These are phyloP conservation scores for Tenthredo amoena DNA, from an alignment of 2,888 invertebrate genomes.

Conservation along the genomic window DNA sequence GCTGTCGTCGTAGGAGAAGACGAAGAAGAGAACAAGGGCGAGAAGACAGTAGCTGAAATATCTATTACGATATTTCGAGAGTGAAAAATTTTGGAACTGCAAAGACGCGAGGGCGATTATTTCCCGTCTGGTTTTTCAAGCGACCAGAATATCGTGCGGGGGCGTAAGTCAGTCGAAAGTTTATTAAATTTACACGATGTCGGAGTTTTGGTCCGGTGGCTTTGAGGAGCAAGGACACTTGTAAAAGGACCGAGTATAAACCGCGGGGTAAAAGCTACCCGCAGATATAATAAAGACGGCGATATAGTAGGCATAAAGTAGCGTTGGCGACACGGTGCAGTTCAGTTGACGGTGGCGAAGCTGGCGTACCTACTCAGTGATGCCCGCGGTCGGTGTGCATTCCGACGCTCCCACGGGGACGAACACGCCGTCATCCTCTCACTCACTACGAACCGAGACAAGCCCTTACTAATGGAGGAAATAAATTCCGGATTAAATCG, in stretches of 20 bases:
- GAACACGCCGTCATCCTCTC: conserved; percentile 74
- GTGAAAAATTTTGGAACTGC: neutral
- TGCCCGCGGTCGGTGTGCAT: conserved; percentile 66
- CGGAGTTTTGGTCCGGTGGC: neutral
- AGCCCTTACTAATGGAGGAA: conserved; percentile 78
- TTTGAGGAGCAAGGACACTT: conserved; percentile 63
- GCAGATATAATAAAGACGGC: conserved; percentile 76
- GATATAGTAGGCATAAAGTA: conserved; percentile 77
- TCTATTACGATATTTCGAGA: neutral
- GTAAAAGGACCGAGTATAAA: conserved; percentile 64
- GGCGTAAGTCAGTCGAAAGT: neutral
- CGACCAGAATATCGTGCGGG: neutral
- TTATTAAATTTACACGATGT: neutral
- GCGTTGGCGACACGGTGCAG: conserved; percentile 63
- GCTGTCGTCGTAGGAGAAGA: conserved; percentile 35
- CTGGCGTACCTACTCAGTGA: conserved; percentile 53
- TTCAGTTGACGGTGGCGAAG: conserved; percentile 50
- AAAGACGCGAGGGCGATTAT: neutral
- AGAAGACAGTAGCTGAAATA: neutral
- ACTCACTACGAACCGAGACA: conserved; percentile 75
- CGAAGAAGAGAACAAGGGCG: neutral
- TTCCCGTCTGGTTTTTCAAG: neutral
- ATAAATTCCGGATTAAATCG: conserved; percentile 79
- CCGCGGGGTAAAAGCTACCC: conserved; percentile 61
- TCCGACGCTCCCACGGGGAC: conserved; percentile 72